Base-by-base conservation (phyloP, 1,140 invertebrate genomes). In the Drosophila bifasciata region DNA sequence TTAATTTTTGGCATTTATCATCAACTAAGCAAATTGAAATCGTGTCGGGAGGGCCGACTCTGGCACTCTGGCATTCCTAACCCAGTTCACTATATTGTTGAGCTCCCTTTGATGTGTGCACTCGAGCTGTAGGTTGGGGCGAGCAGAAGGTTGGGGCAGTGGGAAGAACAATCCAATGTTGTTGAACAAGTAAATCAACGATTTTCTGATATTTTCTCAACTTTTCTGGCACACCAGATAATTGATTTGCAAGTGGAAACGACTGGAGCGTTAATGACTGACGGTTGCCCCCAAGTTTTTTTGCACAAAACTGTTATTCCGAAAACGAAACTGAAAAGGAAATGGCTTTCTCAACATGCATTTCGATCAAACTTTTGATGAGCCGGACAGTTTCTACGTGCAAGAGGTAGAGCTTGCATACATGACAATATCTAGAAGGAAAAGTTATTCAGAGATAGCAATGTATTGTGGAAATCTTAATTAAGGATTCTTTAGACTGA, bases 1-100 rank as follows among this genome's bases (percentile, higher is more conserved):
- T 86, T 86, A 86, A 86, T 86, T 86, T 86, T 81, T 64, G 77
- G 68, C 74, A 57, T 86, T 86, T 86, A 88, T 86, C 77, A 88
- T 86, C 77, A 88, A 71, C 77, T 69, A 64, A 76, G 73, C 77
- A 86, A 86, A 86, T 86, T 86, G 81, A 86, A 88, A 86, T 88
- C 83, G 81, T 86, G 83, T 86, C 59, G 72, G 46, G 3, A 36
- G 32, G 13, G 32, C 56, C 46, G 43, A 49, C 53, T 48, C 53
- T 75, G 77, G 68, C 74, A 49, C 53, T 48, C 53, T 75, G 77
- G 68, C 74, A 81, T 88, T 55, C 61, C 53, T 86, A 88, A 81
- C 81, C 81, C 83, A 81, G 69, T 85, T 84, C n/a, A n/a, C n/a
- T n/a, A n/a, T 72, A 77, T 74, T 67, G 51, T 49, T 58, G 8